phyloP scores from a whole-genome alignment of 2,797 vertebrate species.

The Pangasius sanitwongsei region DNA sequence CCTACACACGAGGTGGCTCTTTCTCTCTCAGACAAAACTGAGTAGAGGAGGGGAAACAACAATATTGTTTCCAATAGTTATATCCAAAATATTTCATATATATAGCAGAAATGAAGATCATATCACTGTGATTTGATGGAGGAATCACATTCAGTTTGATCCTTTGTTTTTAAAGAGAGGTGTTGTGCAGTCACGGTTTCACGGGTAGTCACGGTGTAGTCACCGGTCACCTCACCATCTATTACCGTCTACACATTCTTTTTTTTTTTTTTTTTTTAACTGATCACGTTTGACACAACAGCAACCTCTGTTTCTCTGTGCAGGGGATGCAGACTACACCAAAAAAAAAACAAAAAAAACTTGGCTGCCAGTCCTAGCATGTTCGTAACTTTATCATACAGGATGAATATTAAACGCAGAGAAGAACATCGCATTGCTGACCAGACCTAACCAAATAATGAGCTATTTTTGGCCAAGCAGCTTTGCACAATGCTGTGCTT shows the following conservation, averaged over 20 bases:
- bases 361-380: background rate
- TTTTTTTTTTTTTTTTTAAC: background rate
- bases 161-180: background rate
- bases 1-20: background rate
- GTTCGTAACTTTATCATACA: background rate
- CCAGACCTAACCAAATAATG: background rate
- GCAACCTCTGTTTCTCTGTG: background rate
- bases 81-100: background rate
- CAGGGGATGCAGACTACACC: background rate
- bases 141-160: background rate
- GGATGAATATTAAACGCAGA: background rate
- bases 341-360: background rate
- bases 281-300: background rate
- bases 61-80: background rate
- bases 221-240: background rate
- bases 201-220: background rate
- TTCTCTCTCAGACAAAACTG: background rate
- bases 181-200: background rate
- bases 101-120: background rate
- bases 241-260: too few species aligned
- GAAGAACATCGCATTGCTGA: background rate
- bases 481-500: background rate
- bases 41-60: background rate
- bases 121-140: background rate
- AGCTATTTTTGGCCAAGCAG: background rate